Evolutionary conservation across 2,113 vertebrate species (phyloP), one percentile per base, ranked within the genome.

Genomic region (Dromaius novaehollandiae): DNA sequence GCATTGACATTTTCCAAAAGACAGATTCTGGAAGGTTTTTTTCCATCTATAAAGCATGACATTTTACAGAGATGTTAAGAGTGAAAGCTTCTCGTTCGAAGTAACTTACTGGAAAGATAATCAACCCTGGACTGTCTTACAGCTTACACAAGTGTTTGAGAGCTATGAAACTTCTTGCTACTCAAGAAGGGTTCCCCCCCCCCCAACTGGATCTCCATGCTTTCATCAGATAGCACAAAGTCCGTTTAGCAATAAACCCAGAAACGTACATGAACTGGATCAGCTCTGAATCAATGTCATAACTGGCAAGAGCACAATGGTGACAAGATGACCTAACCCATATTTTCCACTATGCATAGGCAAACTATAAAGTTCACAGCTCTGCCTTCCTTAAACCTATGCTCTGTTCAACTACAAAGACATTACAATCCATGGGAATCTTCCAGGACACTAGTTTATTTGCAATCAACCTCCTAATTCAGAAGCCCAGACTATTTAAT

Each of bases 231-330:
- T 24, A 60, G 0, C 74, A 25, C 34, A 50, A 64, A 83, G 58
- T 15, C 76, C 19, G 13, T 34, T 79, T 46, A 78, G 76, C 30
- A 87, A 85, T 6, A 55, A 77, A 36, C 11, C 56, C 60, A 34
- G 50, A 34, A 55, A 51, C 7, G 48, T 0, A 34, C 7, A 22
- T 2, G 36, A 38, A 15, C 0, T 22, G 53, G 21, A 93, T 56
- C 78, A 80, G 3, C 60, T 78, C 73, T 77, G 86, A 73, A 86
- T 18, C 32, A 61, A 34, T 11, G 65, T 8, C 69, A 51, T 19
- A 40, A 70, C 3, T 5, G 4, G 22, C 34, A 26, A 63, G 17
- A 84, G 51, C 28, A n/a, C 21, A 71, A 22, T 4, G 34, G 44
- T 66, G 36, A 63, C 34, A 9, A 11, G 19, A 53, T 38, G 30